phyloP scores from a whole-genome alignment of 2,888 invertebrate genomes.

The Alentia gelatinosa region DNA sequence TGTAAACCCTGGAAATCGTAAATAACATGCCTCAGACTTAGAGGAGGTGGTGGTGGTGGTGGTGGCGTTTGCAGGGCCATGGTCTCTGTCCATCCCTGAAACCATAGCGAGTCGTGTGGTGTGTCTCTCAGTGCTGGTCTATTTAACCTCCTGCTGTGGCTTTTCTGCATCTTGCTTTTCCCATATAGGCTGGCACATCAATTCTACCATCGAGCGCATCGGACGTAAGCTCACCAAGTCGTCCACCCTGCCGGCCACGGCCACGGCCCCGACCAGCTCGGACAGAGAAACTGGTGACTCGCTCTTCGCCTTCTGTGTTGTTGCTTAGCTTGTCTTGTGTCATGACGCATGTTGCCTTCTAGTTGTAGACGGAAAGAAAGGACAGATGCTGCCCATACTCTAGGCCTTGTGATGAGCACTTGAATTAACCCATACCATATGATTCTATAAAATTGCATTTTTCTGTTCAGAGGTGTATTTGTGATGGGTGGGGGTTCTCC shows the following conservation, averaged over 20 bases:
- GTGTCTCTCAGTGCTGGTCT: background rate
- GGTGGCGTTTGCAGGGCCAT: background rate
- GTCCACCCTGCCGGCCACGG: conserved; percentile 56
- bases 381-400: no score
- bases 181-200: conserved; percentile 50
- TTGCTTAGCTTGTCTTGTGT: conserved; percentile 13
- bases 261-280: background rate
- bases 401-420: no score
- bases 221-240: conserved; percentile 56
- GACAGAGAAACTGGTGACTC: conserved; percentile 36
- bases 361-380: background rate
- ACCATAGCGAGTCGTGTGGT: background rate
- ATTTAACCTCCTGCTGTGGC: conserved; percentile 1
- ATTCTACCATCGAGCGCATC: conserved; percentile 38
- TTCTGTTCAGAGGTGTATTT: no score
- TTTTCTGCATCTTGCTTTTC: conserved; percentile 29
- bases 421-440: no score
- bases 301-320: background rate
- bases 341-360: background rate
- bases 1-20: no score
- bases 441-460: no score
- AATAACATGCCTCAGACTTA: no score
- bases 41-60: background rate
- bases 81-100: background rate
- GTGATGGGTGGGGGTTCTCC: no score